phyloP scores from a whole-genome alignment of 2,113 vertebrate genomes.

The Bagarius yarrelli region DNA sequence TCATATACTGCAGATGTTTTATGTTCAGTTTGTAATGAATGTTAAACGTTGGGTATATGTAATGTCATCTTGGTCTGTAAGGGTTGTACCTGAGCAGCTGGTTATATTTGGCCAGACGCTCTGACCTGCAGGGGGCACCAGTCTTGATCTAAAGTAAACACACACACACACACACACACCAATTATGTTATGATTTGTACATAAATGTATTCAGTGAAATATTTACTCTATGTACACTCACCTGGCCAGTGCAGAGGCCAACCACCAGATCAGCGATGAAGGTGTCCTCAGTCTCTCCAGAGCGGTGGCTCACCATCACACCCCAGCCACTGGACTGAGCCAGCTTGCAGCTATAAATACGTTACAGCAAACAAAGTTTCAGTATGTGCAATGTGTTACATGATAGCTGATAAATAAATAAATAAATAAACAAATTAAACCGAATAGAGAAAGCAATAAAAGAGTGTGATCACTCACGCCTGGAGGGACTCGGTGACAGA shows the following conservation, averaged over 20 bases:
- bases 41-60: background rate
- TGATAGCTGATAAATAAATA: background rate
- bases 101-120: conserved; percentile 97
- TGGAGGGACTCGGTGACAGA: conserved; percentile 93
- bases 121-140: conserved; percentile 93
- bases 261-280: conserved; percentile 94
- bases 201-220: background rate
- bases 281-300: conserved; percentile 89
- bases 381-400: background rate
- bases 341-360: conserved; percentile 81
- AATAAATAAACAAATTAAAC: background rate
- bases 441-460: background rate
- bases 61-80: background rate
- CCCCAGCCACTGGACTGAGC: conserved; percentile 90
- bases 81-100: conserved; percentile 84
- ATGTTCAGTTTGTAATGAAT: background rate
- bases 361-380: background rate
- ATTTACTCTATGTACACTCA: conserved; percentile 48
- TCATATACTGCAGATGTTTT: background rate
- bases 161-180: background rate
- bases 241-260: conserved; percentile 91
- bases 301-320: conserved; percentile 93
- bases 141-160: conserved; percentile 86
- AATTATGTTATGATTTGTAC: background rate
- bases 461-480: conserved; percentile 78